Base-by-base conservation (phyloP, 1,140 invertebrate species). In the Solenopsis fugax region DNA sequence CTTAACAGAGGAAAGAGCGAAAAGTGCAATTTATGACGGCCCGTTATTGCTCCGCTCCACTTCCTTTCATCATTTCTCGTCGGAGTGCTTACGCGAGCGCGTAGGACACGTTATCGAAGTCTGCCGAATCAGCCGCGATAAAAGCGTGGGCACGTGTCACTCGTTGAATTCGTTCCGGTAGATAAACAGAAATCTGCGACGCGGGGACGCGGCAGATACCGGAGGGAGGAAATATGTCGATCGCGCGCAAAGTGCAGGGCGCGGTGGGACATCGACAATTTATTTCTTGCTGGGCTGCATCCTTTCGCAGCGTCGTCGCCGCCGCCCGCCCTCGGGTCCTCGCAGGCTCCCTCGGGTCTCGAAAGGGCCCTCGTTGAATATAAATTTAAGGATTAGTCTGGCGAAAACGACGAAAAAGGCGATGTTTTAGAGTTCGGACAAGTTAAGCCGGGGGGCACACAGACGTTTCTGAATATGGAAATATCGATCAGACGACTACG, bases 301-400 rank as follows among this genome's bases (percentile, higher is more conserved):
- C 37, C 52, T 37, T 65, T 13, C n/a, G 65, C 12, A 54, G 7
- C 52, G 50, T 7, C 52, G 54, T 1, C 16, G 50, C 7, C 52
- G 54, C n/a, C n/a, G n/a, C n/a, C n/a, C n/a, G 4, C 16, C n/a
- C n/a, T 4, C 71, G n/a, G n/a, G n/a, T n/a, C n/a, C n/a, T 56
- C 52, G 45, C 77, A 29, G 18, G 3, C 41, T 48, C 67, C 34
- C 24, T 16, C 6, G 45, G 45, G 21, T 21, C 0, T 2, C 48
- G 52, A 34, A 54, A n/a, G n/a, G 34, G 7, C 34, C 48, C 24
- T 50, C 52, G 67, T 73, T 73, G 80, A 84, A 84, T 84, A 84
- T 84, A 84, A 82, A 82, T 82, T 84, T 73, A 75, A 75, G 45
- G 69, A 60, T 73, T 60, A 73, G 54, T 60, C 41, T 29, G 67